Evolutionary conservation across 2,888 invertebrate genomes (phyloP).

Genomic region (Lamellibrachia satsuma): DNA sequence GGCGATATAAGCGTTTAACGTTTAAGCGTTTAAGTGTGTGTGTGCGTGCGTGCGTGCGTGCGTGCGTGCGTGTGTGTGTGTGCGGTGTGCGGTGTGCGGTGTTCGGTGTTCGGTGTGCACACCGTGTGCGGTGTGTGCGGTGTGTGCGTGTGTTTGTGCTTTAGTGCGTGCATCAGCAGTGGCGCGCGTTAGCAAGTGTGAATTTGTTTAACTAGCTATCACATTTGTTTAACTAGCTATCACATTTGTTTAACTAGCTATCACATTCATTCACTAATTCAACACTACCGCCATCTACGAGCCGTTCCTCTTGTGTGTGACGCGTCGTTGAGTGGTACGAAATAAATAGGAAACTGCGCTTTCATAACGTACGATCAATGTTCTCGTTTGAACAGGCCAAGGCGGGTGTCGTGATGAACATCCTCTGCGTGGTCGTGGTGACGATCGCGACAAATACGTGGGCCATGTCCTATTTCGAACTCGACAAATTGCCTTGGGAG

Average conservation of each 20-base stretch:
- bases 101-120: no score
- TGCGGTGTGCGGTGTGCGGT: no score
- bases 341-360: no score
- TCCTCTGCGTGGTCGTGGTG: constrained; percentile 42
- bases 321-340: background rate
- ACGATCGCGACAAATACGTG: constrained; percentile 45
- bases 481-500: constrained; percentile 38
- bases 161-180: background rate
- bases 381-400: constrained; percentile 37
- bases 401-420: constrained; percentile 44
- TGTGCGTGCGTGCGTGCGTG: no score
- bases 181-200: background rate
- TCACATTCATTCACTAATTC: background rate
- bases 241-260: background rate
- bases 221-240: background rate
- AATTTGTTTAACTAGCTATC: background rate
- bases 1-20: no score
- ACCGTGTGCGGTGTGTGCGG: background rate
- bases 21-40: no score
- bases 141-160: background rate
- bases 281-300: background rate
- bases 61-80: no score
- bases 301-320: background rate
- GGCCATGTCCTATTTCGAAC: constrained; percentile 40
- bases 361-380: background rate